These are phyloP conservation scores for Todus mexicanus DNA, from an alignment of 2,797 vertebrate species.

Conservation along the genomic window DNA sequence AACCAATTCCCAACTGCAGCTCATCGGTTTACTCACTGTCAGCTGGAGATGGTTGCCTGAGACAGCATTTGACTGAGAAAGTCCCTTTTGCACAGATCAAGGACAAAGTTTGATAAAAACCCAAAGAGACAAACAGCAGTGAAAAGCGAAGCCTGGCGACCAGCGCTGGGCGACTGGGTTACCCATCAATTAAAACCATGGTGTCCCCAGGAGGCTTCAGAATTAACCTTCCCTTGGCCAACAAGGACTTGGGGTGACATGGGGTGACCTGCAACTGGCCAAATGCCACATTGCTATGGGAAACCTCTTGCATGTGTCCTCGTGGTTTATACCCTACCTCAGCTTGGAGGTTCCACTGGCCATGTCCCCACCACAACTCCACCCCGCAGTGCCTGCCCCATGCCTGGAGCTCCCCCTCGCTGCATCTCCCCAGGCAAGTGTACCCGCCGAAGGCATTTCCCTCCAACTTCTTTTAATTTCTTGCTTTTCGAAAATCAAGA, in stretches of 20 bases:
- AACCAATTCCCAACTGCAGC: neutral
- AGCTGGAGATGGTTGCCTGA: neutral
- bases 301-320: rapidly evolving
- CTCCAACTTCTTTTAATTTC: neutral
- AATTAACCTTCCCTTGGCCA: rapidly evolving
- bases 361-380: neutral
- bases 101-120: neutral
- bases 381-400: neutral
- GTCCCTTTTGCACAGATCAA: neutral
- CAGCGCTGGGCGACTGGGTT: neutral
- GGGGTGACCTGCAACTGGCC: neutral
- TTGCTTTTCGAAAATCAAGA: neutral
- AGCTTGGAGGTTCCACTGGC: neutral
- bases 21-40: neutral
- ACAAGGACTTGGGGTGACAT: rapidly evolving
- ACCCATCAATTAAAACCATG: neutral
- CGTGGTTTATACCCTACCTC: neutral
- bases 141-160: neutral
- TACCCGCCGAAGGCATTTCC: rapidly evolving
- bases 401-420: rapidly evolving
- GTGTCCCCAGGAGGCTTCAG: too few species aligned
- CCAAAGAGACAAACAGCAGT: neutral
- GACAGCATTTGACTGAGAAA: neutral
- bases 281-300: rapidly evolving
- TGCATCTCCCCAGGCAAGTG: rapidly evolving